Base-by-base conservation (phyloP, 2,797 vertebrate genomes). In the Sciurus carolinensis region DNA sequence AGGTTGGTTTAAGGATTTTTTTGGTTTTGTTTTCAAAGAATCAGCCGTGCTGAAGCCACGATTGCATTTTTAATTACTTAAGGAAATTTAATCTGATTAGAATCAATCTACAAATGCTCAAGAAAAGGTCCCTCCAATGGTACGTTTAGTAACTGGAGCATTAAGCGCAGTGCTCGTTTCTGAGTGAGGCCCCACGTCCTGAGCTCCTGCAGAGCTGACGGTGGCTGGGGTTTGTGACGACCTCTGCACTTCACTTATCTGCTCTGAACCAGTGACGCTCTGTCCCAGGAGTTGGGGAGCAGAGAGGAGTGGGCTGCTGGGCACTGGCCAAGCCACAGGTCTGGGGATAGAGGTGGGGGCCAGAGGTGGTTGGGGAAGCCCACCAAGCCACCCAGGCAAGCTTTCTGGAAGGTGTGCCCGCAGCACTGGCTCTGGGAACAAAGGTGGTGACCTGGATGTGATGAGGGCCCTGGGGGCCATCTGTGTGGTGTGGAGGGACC, bases 351-450 rank as follows among this genome's bases (percentile, higher is more conserved):
- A 50, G 18, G 13, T 22, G 64, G 22, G 50, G 52, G 1, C 4
- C 13, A 17, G 36, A 54, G 33, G 4, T 1, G 10, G 66, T 3
- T 89, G 87, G 28, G 2, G 3, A 44, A 9, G 28, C n/a, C 1
- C 28, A 20, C 1, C 2, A 9, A 77, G 79, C 26, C 54, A 2
- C 42, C 47, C 3, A 3, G 33, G 47, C 36, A 7, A 14, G 39
- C 14, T 73, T 57, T 44, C 66, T 6, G n/a, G 87, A 64, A 59
- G 20, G 22, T 12, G 0, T 0, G 2, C 13, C 2, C 20, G 75
- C 54, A 1, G 0, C 3, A 1, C 24, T 5, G n/a, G 33, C 42
- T 81, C n/a, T 6, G 54, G 13, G 33, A 57, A 67, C 66, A 44
- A 44, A 14, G 1, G n/a, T 3, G 17, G 30, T 7, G 76, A 28